Evolutionary conservation across 2,888 invertebrate genomes (phyloP), one percentile per base, ranked within the genome.

Genomic region (Melanotus villosus): DNA sequence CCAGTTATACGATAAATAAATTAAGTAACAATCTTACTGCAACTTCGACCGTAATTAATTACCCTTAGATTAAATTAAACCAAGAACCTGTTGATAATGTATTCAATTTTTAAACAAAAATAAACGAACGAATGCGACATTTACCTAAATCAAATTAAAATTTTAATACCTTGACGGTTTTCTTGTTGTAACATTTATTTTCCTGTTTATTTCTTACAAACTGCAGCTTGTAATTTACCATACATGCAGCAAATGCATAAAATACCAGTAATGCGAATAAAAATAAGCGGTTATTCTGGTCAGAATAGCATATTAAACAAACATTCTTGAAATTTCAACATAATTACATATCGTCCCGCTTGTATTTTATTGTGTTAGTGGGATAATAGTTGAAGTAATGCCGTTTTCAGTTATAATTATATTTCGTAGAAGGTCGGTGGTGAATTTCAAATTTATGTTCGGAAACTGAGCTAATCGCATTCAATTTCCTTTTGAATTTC

Each of bases 301-400:
- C 32, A 7, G 52, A 18, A 32, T 52, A 30, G 19, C 52, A 52
- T 52, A 32, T 32, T 52, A 18, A 12, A 18, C 30, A 32, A 14
- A 32, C 52, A 52, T 52, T 52, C 52, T 32, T 52, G 52, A 52
- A 52, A 52, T 52, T 52, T 32, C 52, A 32, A 32, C 32, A 52
- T 52, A 52, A 52, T 52, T 52, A 16, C 18, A 52, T 18, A 52
- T n/a, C 32, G 52, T 34, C 52, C 32, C 16, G 52, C 16, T 52
- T 52, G 32, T 7, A n/a, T 52, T 47, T 23, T 47, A 21, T 23
- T 47, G 47, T 47, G 47, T 47, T 47, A 47, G 47, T 47, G 23
- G 45, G 19, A 45, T 45, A 45, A 18, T 18, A 16, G 41, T 16
- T 7, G 36, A 12, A n/a, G 6, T 38, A 38, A 38, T 38, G 36